phyloP scores from a whole-genome alignment of 2,113 vertebrate species.

The Trogon melanurus region DNA sequence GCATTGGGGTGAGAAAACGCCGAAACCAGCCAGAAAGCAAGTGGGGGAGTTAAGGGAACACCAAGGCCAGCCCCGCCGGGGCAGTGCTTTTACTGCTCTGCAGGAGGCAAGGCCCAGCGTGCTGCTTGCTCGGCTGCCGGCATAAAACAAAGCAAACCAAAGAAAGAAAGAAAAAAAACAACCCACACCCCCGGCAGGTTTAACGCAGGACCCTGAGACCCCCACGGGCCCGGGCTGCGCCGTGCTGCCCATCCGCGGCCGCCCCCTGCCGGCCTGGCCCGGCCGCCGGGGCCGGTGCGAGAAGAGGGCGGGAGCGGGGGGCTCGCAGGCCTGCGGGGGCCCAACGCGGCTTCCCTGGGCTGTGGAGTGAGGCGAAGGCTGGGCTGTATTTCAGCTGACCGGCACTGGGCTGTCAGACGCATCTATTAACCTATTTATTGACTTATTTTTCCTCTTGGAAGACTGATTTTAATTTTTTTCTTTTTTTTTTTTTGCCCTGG shows the following conservation, averaged over 20 bases:
- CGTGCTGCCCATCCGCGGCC: accelerated
- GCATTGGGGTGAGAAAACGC: accelerated
- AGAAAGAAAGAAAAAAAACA: accelerated
- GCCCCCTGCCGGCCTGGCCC: background rate
- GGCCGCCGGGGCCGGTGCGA: background rate
- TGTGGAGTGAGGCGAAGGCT: background rate
- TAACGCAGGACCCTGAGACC: accelerated
- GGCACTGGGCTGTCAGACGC: accelerated
- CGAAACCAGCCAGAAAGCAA: accelerated
- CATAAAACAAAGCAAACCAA: background rate
- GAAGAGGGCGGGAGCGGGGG: accelerated
- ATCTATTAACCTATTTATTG: background rate
- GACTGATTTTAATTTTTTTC: no score
- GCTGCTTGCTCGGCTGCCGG: no score
- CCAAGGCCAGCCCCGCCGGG: background rate
- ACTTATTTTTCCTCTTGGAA: background rate
- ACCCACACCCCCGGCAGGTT: accelerated
- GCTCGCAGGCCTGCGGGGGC: accelerated
- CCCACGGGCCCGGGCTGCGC: accelerated
- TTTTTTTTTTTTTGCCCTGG: background rate
- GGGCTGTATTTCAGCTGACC: accelerated
- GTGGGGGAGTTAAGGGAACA: accelerated
- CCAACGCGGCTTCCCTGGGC: accelerated
- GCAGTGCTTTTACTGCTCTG: no score
- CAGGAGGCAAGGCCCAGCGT: no score